Base-by-base conservation (phyloP, 2,888 invertebrate genomes). In the Campopleginae sp. region DNA sequence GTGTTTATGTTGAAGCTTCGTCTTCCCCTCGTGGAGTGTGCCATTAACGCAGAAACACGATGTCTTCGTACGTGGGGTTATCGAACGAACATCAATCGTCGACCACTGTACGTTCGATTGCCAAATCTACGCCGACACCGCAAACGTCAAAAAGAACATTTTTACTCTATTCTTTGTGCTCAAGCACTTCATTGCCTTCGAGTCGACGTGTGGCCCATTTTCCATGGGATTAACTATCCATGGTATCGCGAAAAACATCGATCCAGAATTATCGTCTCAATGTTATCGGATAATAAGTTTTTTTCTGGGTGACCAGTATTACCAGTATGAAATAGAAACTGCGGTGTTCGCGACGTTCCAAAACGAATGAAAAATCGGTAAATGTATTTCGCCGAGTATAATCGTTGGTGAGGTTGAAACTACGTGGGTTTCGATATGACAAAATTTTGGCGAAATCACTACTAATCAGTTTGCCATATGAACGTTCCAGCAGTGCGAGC, bases 41-140 rank as follows among this genome's bases (percentile, higher is more conserved):
- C 89, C 88, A 89, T 90, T 90, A 90, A 89, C 90, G 87, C 88
- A 88, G 87, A 90, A 90, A 89, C 89, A 88, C 83, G 86, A 84
- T 86, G 88, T 84, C 71, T 83, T 85, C 71, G 77, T 82, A 88
- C 88, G 87, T 85, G 87, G 86, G 87, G 86, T 87, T 90, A 89
- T 89, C 87, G 87, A 85, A 84, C 86, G 82, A 84, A 85, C 87
- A 83, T 86, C 82, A 86, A 88, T 86, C 80, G 80, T 54, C 54
- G 51, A 19, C 68, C 80, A 84, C 79, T 82, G 8, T 27, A 23
- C 12, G 79, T 85, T 79, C 70, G 71, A 65, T 58, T 71, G 65
- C 82, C 76, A 66, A 82, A 82, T 79, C 82, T 82, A 79, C 84
- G n/a, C n/a, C n/a, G n/a, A n/a, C 66, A 51, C 48, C 70, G 12